Evolutionary conservation across 2,113 vertebrate species (phyloP), one percentile per base, ranked within the genome.

Genomic region (Pachyramphus minor): DNA sequence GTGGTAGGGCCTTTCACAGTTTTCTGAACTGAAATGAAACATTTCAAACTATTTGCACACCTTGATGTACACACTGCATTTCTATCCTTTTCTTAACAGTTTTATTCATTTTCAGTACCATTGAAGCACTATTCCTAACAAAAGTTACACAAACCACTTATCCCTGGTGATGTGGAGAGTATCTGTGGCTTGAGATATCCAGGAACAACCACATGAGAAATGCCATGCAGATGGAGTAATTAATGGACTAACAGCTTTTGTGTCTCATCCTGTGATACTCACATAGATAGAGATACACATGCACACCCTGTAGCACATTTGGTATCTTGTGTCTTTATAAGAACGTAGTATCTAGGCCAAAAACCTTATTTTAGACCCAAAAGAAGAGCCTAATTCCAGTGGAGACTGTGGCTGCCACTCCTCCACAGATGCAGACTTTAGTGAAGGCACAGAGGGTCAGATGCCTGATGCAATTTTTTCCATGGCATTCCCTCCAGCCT

Each of bases 401-500:
- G 79, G 59, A 66, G 93, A 31, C 83, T 90, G 64, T 87, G 88
- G 47, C 79, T 94, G 96, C 88, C 90, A 92, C 89, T 91, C 91
- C 89, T 92, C 68, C 87, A 93, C 84, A 93, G 77, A 93, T 95
- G 89, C 86, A 95, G 96, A 89, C 58, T 80, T 72, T 44, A 47
- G 56, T 79, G 90, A 94, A 96, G 94, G 69, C 83, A 80, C 67
- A 89, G 74, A 95, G 91, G 73, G 69, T 94, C 87, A 86, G 78
- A 95, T 90, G 50, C 84, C 89, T 83, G 84, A 41, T 82, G 86
- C 86, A 77, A 85, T 97, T 96, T 96, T 97, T 97, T 96, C 96
- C 96, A 91, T 96, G 94, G 94, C 96, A 95, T 97, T 97, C 96
- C 95, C 95, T 96, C 93, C 89, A 94, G 96, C 93, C 93, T 96